phyloP scores from a whole-genome alignment of 2,113 vertebrate species.

The Stomatorhinus ivindoensis region DNA sequence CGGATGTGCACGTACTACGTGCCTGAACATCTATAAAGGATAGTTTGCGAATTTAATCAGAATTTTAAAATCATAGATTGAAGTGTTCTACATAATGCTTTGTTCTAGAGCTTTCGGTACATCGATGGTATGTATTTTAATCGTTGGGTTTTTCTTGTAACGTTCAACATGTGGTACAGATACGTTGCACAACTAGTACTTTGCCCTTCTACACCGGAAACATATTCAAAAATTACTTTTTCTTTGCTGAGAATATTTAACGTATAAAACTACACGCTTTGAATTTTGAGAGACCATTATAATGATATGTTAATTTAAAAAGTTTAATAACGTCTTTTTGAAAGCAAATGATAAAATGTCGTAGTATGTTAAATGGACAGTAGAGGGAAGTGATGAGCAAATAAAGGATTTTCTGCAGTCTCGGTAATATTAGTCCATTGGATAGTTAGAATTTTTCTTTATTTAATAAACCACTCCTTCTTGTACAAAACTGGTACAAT shows the following conservation, averaged over 20 bases:
- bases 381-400: conserved; percentile 7
- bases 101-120: background rate
- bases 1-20: background rate
- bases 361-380: background rate
- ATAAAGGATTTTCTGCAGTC: background rate
- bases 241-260: background rate
- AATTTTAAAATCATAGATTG: background rate
- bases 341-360: background rate
- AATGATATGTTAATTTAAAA: background rate
- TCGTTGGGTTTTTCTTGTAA: background rate
- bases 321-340: background rate
- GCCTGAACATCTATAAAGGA: no score
- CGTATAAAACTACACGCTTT: background rate
- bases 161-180: background rate
- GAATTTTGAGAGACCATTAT: background rate
- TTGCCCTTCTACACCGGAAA: background rate
- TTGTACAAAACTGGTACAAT: background rate
- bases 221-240: background rate
- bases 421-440: background rate
- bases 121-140: background rate
- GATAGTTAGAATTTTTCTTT: background rate
- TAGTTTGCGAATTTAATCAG: background rate
- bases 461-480: conserved; percentile 2
- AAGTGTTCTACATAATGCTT: background rate
- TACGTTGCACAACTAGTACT: background rate